These are phyloP conservation scores for Tuberolachnus salignus DNA, from an alignment of 2,888 invertebrate genomes.

Conservation along the genomic window DNA sequence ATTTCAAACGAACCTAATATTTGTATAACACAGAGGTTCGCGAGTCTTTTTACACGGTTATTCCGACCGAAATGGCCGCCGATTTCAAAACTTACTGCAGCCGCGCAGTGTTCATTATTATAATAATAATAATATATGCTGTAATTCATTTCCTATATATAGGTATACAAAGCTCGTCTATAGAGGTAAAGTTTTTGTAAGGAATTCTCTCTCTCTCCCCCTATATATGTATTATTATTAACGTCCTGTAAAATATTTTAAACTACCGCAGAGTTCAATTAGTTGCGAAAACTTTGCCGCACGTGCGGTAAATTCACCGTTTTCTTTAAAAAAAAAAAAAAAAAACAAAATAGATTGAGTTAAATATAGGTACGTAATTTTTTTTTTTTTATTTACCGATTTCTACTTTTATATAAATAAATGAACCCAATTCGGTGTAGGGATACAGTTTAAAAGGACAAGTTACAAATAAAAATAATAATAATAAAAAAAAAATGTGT, in stretches of 20 bases:
- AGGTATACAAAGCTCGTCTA: conserved; percentile 1
- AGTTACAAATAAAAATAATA: too few relatives aligned
- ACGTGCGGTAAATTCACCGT: conserved; percentile 10
- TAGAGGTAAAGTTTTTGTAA: conserved; percentile 30
- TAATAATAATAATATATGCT: background rate
- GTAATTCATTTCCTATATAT: conserved; percentile 23
- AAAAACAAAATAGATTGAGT: too few relatives aligned
- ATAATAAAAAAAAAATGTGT: too few relatives aligned
- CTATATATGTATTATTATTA: background rate
- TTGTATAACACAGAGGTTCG: too few relatives aligned
- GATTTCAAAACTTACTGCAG: conserved; percentile 17
- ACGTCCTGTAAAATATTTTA: conserved; percentile 27
- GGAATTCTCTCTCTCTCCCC: conserved; percentile 39
- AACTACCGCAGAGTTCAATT: conserved; percentile 18
- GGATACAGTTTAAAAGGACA: too few relatives aligned
- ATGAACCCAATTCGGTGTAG: too few relatives aligned
- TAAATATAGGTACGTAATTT: too few relatives aligned
- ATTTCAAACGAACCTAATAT: too few relatives aligned
- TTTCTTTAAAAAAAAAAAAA: background rate
- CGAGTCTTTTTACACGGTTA: background rate
- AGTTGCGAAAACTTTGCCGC: conserved; percentile 39
- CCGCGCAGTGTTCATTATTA: background rate
- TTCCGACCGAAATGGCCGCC: background rate
- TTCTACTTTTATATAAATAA: too few relatives aligned
- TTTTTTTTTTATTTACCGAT: too few relatives aligned